These are phyloP conservation scores for Cylloceria caligata DNA, from an alignment of 2,888 invertebrate genomes.

Conservation along the genomic window DNA sequence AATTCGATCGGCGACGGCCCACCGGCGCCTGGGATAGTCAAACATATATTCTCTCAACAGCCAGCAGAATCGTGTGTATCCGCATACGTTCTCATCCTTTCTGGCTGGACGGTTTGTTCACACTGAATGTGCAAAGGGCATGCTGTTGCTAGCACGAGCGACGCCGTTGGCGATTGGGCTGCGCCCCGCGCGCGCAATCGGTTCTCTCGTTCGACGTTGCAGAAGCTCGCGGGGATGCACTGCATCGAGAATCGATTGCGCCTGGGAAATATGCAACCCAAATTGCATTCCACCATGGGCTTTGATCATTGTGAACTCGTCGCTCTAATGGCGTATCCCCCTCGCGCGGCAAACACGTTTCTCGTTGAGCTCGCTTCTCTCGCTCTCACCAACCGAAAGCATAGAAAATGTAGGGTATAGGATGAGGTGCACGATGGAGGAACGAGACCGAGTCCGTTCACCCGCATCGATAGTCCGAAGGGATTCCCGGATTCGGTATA, in stretches of 20 bases:
- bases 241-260: constrained; percentile 75
- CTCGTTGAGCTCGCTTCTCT: constrained; percentile 35
- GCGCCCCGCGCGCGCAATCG: neutral
- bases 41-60: constrained; percentile 16
- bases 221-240: constrained; percentile 44
- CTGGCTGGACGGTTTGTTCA: constrained; percentile 32
- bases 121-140: constrained; percentile 64
- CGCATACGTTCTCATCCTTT: constrained; percentile 2
- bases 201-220: constrained; percentile 46
- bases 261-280: constrained; percentile 80
- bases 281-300: constrained; percentile 77
- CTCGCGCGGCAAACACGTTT: constrained; percentile 58
- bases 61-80: constrained; percentile 10
- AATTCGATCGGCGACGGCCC: constrained; percentile 50
- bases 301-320: constrained; percentile 74
- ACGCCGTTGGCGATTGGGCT: constrained; percentile 52
- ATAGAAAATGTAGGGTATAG: constrained; percentile 26
- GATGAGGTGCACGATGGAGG: constrained; percentile 11
- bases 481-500: constrained; percentile 45
- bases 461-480: constrained; percentile 48
- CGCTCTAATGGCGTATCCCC: constrained; percentile 69
- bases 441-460: constrained; percentile 44
- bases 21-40: constrained; percentile 30
- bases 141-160: constrained; percentile 51
- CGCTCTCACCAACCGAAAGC: constrained; percentile 12